Conservation (phyloP, 2,113 vertebrate species). For the Daubentonia madagascariensis region DNA sequence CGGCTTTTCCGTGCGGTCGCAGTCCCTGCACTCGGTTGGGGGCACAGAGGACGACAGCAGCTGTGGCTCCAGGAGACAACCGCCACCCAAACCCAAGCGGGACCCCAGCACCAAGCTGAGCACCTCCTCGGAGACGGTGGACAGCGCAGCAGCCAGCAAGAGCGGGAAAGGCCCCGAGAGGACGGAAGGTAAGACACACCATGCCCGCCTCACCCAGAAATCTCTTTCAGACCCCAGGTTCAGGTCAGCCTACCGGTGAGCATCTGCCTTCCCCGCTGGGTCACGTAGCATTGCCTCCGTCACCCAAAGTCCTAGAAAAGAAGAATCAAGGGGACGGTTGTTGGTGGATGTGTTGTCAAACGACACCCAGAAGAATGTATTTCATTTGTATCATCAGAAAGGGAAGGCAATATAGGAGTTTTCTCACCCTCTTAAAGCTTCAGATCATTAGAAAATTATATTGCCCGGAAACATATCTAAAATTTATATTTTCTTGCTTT, state of each 20-base stretch:
- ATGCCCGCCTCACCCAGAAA: not conserved
- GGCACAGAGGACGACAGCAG: slow-evolving; percentile 90
- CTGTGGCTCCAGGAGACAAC: slow-evolving; percentile 91
- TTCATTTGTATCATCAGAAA: not conserved
- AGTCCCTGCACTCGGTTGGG: slow-evolving; percentile 96
- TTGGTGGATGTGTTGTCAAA: not conserved
- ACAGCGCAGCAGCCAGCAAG: slow-evolving; percentile 83
- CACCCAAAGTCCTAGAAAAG: not conserved
- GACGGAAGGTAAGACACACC: slow-evolving; percentile 82
- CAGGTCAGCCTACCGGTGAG: not conserved
- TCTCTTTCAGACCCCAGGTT: rapidly evolving
- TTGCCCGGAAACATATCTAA: not conserved
- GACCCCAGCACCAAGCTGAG: slow-evolving; percentile 98
- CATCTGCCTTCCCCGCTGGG: not conserved
- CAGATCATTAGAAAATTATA: not conserved
- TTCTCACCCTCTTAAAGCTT: not conserved
- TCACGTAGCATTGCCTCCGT: not conserved
- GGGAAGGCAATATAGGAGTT: not conserved
- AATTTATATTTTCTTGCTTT: not conserved
- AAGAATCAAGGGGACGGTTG: not conserved
- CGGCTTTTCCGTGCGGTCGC: slow-evolving; percentile 95
- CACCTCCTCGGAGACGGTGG: slow-evolving; percentile 94
- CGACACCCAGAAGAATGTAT: not conserved
- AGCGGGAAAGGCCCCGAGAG: slow-evolving; percentile 86
- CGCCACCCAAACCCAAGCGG: slow-evolving; percentile 95